These are phyloP conservation scores for Gryllus bimaculatus DNA, from an alignment of 1,140 invertebrate genomes.

Conservation along the genomic window DNA sequence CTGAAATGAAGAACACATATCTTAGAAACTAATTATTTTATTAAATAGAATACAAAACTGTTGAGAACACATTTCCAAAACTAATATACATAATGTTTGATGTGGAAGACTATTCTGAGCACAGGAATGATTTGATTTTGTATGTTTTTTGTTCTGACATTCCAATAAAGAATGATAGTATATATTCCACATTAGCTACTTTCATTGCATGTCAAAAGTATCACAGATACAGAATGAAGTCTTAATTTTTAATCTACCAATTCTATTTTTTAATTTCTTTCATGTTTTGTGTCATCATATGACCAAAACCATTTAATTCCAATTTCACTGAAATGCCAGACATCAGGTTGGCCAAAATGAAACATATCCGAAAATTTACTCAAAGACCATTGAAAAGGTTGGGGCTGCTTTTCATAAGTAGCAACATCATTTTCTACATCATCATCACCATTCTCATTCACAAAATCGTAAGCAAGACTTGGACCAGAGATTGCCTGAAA, in stretches of 20 bases:
- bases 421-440: conserved; percentile 18
- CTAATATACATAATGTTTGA: too few species aligned
- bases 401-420: background rate
- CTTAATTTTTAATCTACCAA: background rate
- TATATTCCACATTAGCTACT: too few species aligned
- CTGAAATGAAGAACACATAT: too few species aligned
- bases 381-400: conserved; percentile 64
- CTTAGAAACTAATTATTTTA: too few species aligned
- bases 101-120: too few species aligned
- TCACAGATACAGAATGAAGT: background rate
- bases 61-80: too few species aligned
- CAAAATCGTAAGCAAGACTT: background rate
- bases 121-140: background rate
- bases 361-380: conserved; percentile 48
- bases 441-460: conserved; percentile 19
- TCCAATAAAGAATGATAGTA: too few species aligned
- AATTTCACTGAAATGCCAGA: conserved; percentile 58
- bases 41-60: too few species aligned
- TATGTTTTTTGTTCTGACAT: background rate
- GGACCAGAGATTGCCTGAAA: conserved; percentile 34
- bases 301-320: conserved; percentile 43
- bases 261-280: background rate
- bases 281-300: background rate
- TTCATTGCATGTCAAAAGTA: background rate
- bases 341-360: conserved; percentile 67